These are phyloP conservation scores for Sarcophaga bullata DNA, from an alignment of 1,140 invertebrate species.

Conservation along the genomic window DNA sequence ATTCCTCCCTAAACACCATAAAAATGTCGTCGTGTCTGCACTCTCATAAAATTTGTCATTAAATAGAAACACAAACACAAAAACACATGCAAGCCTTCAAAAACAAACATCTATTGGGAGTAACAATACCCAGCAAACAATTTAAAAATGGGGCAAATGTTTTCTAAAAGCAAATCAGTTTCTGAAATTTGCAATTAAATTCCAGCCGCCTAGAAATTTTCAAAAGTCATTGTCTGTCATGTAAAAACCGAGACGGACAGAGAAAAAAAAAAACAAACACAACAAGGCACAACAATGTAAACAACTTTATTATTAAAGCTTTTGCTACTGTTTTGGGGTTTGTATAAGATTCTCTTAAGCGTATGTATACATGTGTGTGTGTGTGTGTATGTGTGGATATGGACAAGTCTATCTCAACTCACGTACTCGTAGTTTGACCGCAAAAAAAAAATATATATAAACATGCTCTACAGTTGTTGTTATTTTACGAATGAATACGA, in stretches of 20 bases:
- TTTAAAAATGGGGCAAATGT: too few relatives aligned
- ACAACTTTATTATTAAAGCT: constrained; percentile 21
- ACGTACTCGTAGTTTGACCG: constrained; percentile 23
- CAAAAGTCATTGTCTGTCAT: too few relatives aligned
- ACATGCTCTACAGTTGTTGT: not conserved
- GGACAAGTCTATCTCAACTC: constrained; percentile 9
- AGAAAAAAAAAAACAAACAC: not conserved
- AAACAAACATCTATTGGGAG: too few relatives aligned
- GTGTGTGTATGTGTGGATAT: not conserved
- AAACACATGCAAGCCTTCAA: too few relatives aligned
- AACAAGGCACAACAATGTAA: constrained; percentile 19
- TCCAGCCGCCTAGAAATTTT: too few relatives aligned
- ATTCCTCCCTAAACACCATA: constrained; percentile 2
- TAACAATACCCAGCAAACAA: too few relatives aligned
- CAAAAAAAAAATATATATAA: not conserved
- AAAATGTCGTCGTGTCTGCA: not conserved
- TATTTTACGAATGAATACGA: constrained; percentile 3
- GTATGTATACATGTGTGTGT: too few relatives aligned
- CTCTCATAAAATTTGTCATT: too few relatives aligned
- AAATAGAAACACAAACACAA: too few relatives aligned
- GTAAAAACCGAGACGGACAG: too few relatives aligned
- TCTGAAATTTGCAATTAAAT: too few relatives aligned
- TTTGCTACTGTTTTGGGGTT: not conserved
- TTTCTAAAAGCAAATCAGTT: too few relatives aligned
- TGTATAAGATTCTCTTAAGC: not conserved